Percentiles rank a stretch among this genome's conserved stretches.
Conservation (phyloP, 2,888 invertebrate genomes). For the Gandaritis pyraliata region DNA sequence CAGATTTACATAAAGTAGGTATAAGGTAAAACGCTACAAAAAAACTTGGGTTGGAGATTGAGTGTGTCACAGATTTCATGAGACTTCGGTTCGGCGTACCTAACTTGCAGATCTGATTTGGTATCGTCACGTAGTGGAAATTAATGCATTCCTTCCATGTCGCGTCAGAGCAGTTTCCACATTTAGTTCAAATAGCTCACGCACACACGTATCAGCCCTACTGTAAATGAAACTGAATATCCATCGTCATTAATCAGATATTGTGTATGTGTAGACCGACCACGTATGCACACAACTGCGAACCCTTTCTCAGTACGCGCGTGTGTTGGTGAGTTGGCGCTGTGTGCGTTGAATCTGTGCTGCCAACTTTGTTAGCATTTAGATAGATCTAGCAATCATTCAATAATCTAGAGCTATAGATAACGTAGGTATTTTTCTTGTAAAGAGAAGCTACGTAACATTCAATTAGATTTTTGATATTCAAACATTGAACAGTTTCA, state of each 20-base stretch:
- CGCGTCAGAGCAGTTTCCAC: slow-evolving; percentile 66
- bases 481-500: no score
- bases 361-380: slow-evolving; percentile 23
- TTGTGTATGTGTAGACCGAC: slow-evolving; percentile 36
- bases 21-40: no score
- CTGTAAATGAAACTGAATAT: slow-evolving; percentile 46
- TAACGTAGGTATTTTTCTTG: not conserved
- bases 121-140: slow-evolving; percentile 26
- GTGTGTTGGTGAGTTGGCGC: slow-evolving; percentile 40
- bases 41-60: no score
- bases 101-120: slow-evolving; percentile 6
- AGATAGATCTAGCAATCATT: slow-evolving; percentile 8
- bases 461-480: no score
- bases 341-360: slow-evolving; percentile 45
- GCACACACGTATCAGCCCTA: slow-evolving; percentile 41
- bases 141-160: slow-evolving; percentile 53
- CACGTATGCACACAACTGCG: slow-evolving; percentile 46
- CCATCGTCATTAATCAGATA: slow-evolving; percentile 57
- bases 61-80: not conserved
- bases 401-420: no score
- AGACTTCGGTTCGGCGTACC: not conserved
- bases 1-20: no score
- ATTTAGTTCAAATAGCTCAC: slow-evolving; percentile 59
- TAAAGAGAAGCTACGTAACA: no score
- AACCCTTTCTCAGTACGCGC: slow-evolving; percentile 53